These are phyloP conservation scores for Dissostichus mawsoni DNA, from an alignment of 2,113 vertebrate species.

Conservation along the genomic window DNA sequence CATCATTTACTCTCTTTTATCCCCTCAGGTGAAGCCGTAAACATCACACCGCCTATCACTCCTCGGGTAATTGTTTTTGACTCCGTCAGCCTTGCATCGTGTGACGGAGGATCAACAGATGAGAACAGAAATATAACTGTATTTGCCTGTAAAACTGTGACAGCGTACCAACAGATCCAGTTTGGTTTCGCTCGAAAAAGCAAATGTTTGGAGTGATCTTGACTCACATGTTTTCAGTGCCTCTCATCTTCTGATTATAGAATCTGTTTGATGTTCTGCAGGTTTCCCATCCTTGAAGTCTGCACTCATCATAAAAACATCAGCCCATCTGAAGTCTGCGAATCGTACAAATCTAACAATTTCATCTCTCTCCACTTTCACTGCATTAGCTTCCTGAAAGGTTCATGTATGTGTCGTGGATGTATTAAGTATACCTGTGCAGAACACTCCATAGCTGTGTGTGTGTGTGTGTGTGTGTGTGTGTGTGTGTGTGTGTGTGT, in stretches of 20 bases:
- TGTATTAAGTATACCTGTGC: background rate
- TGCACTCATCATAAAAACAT: slow-evolving; percentile 31
- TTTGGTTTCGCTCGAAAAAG: background rate
- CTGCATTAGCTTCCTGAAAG: background rate
- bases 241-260: slow-evolving; percentile 17
- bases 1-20: background rate
- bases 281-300: slow-evolving; percentile 25
- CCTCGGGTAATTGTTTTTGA: background rate
- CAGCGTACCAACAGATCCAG: too few relatives aligned
- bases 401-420: background rate
- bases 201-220: background rate
- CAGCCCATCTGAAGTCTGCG: background rate
- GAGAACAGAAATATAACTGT: slow-evolving; percentile 14
- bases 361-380: background rate
- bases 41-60: background rate
- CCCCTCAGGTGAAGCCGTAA: background rate
- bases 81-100: background rate
- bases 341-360: background rate
- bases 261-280: slow-evolving; percentile 32
- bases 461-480: too few relatives aligned
- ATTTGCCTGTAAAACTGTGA: too few relatives aligned
- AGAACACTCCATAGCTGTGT: background rate
- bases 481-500: background rate
- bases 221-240: slow-evolving; percentile 17
- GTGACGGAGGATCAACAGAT: slow-evolving; percentile 20